A percentile compares a stretch with the other conserved stretches of the same genome.
Evolutionary conservation across 1,140 invertebrate species (phyloP).

Genomic region (Drosophila serrata): DNA sequence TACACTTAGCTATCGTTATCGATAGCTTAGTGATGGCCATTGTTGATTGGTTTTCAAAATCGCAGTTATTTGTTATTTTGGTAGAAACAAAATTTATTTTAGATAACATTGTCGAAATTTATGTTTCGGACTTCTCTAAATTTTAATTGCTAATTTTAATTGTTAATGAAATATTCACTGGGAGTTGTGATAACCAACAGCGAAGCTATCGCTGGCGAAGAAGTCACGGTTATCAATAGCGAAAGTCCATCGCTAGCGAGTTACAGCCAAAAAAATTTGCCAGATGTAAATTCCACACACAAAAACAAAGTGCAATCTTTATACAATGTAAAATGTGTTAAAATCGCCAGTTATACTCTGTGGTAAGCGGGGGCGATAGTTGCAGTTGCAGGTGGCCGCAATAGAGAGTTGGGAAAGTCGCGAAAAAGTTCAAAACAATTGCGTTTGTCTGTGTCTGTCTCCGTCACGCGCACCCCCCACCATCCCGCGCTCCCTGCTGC

Average conservation of each 20-base stretch:
- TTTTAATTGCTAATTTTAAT: conserved; percentile 6
- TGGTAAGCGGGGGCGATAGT: conserved; percentile 11
- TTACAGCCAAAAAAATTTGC: conserved; percentile 54
- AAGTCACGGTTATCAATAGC: conserved; percentile 15
- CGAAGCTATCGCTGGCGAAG: conserved; percentile 22
- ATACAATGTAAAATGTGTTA: conserved; percentile 42
- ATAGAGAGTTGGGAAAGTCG: background rate
- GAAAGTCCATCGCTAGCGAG: conserved; percentile 27
- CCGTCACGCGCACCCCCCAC: conserved; percentile 32
- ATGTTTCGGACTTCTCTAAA: background rate
- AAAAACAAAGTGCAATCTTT: conserved; percentile 51
- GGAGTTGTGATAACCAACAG: background rate
- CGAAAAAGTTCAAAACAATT: conserved; percentile 25
- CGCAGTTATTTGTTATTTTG: background rate
- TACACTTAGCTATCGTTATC: background rate
- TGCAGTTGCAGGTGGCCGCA: background rate
- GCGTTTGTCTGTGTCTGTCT: conserved; percentile 28
- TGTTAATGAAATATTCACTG: background rate
- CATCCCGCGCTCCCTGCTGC: background rate
- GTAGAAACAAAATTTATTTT: background rate
- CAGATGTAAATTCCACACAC: conserved; percentile 45
- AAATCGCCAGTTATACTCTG: conserved; percentile 18
- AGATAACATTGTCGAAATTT: background rate
- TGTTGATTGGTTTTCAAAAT: background rate
- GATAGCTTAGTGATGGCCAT: background rate